phyloP scores from a whole-genome alignment of 2,113 vertebrate species.

The Siniperca chuatsi region DNA sequence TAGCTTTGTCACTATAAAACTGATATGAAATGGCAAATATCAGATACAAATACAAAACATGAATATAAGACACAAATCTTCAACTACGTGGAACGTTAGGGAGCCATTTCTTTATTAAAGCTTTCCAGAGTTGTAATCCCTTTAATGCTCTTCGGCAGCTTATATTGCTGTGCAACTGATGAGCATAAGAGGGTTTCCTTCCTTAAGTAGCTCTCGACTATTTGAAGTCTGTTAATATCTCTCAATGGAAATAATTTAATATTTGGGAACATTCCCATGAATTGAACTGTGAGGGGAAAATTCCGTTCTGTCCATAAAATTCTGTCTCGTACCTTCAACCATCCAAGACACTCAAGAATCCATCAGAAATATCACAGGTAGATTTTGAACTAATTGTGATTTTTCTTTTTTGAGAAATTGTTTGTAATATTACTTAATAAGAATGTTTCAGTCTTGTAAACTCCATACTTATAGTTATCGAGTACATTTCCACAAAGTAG shows the following conservation, averaged over 20 bases:
- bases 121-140: slow-evolving; percentile 34
- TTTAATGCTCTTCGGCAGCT: slow-evolving; percentile 31
- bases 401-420: neutral
- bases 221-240: neutral
- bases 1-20: neutral
- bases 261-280: neutral
- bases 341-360: neutral
- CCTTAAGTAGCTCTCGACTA: slow-evolving; percentile 20
- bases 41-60: neutral
- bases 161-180: slow-evolving; percentile 33
- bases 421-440: neutral
- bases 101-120: slow-evolving; percentile 34
- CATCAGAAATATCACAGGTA: neutral
- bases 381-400: neutral
- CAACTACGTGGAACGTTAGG: neutral
- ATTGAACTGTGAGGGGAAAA: neutral
- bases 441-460: neutral
- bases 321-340: neutral
- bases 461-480: neutral
- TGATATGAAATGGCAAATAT: slow-evolving; percentile 9
- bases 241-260: neutral
- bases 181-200: slow-evolving; percentile 40
- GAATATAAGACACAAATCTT: neutral
- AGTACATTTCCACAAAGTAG: neutral
- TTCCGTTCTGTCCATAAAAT: neutral